Evolutionary conservation across 2,113 vertebrate genomes (phyloP), one percentile per base, ranked within the genome.

Genomic region (Lucifuga dentata): DNA sequence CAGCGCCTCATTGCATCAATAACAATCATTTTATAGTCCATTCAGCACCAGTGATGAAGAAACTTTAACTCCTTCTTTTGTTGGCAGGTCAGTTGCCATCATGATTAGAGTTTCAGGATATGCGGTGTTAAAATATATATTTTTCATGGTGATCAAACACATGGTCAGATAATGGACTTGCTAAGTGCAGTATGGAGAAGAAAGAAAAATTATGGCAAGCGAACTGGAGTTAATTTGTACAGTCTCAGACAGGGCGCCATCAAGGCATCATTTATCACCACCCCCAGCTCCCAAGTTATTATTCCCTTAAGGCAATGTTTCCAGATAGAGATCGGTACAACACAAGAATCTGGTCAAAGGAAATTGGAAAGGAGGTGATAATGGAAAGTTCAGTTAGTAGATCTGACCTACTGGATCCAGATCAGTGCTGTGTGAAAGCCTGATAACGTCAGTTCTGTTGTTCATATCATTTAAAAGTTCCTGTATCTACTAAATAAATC

Each of bases 321-420:
- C 55, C 49, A 69, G 76, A 86, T 75, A 83, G 68, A 51, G 50
- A 86, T 80, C 76, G 21, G 11, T 3, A 48, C 1, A 32, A 49
- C 66, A 83, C 23, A 36, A 55, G 57, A 77, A 51, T 65, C 76
- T 63, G 57, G 68, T 64, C 41, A 68, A 64, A 86, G 83, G 76
- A 87, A 90, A 88, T 87, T 55, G 80, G 71, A 89, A 70, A 74
- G 62, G 64, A 85, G 50, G 17, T 19, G 11, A 49, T 39, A 40
- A 39, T 29, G 33, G 56, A 63, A 73, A 72, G 74, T 72, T 85
- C 62, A 60, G 41, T 52, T 15, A 64, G 68, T 60, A 66, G 24
- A 76, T 63, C 32, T 55, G 67, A 76, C 43, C 71, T 51, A 35
- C 9, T 59, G 19, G 33, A 1, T 17, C 16, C 12, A 29, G 45